These are phyloP conservation scores for Axinella damicornis DNA, from an alignment of 37 sponge, comb jelly and placozoan species.

Conservation along the genomic window DNA sequence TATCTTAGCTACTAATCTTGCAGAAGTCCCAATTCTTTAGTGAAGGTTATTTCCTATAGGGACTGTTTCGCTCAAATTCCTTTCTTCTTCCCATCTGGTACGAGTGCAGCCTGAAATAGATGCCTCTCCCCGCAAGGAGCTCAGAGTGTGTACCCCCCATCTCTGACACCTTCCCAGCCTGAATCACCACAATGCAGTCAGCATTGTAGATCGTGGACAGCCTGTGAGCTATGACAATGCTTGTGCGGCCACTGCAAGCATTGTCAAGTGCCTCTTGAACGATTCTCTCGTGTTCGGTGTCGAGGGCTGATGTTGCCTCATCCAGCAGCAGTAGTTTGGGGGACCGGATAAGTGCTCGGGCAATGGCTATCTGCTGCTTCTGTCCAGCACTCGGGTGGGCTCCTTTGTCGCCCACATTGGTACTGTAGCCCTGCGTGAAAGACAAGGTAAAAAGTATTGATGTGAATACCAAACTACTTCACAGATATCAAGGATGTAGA, in stretches of 20 bases:
- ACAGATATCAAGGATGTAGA: no score
- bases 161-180: conserved; percentile 71
- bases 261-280: conserved; percentile 90
- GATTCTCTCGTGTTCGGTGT: conserved; percentile 84
- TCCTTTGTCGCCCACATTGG: conserved; percentile 69
- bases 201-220: conserved; percentile 90
- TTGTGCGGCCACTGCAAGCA: conserved; percentile 85
- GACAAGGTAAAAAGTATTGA: no score
- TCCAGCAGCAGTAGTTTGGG: conserved; percentile 85
- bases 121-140: conserved; percentile 70
- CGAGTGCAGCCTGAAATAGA: conserved; percentile 80
- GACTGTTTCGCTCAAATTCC: no score
- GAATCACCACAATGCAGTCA: conserved; percentile 81
- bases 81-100: no score
- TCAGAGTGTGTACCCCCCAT: conserved; percentile 74
- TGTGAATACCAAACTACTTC: no score
- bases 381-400: conserved; percentile 85
- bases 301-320: conserved; percentile 89
- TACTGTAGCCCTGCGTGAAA: conserved; percentile 76
- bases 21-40: no score
- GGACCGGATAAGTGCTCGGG: conserved; percentile 75
- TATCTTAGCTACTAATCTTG: no score
- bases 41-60: no score
- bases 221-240: conserved; percentile 91
- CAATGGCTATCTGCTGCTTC: conserved; percentile 86